Conservation (phyloP, 2,797 vertebrate genomes). For the Antrozous pallidus region DNA sequence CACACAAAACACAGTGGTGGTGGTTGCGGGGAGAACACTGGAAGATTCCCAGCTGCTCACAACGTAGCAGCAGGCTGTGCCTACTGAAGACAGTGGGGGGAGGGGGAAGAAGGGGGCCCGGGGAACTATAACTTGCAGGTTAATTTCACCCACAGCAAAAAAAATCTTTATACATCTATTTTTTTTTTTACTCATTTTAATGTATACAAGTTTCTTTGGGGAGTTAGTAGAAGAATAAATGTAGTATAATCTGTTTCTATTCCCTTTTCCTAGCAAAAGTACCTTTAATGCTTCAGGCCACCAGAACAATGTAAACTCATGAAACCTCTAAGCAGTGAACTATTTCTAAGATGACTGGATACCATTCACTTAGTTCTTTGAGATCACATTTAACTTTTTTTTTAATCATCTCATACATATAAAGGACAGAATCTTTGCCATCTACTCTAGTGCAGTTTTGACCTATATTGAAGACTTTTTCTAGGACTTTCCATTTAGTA, state of each 20-base stretch:
- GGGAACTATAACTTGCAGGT: background rate
- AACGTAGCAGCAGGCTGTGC: background rate
- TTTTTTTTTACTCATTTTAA: background rate
- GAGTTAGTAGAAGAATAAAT: background rate
- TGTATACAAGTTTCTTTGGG: background rate
- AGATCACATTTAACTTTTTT: background rate
- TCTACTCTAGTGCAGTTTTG: background rate
- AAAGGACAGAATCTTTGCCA: background rate
- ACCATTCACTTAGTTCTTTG: background rate
- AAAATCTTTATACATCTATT: background rate
- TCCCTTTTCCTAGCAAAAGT: background rate
- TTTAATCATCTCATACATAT: background rate
- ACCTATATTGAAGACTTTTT: background rate
- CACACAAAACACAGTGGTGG: background rate
- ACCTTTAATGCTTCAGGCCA: background rate
- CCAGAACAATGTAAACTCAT: background rate
- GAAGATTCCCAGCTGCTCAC: background rate
- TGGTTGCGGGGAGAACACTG: background rate
- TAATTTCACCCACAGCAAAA: background rate
- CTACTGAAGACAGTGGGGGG: background rate
- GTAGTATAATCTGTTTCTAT: background rate
- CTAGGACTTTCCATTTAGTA: background rate
- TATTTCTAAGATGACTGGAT: background rate
- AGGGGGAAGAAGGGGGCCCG: too few species aligned
- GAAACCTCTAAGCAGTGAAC: background rate